Evolutionary conservation across 2,888 invertebrate genomes (phyloP), one percentile per base, ranked within the genome.

Genomic region (Eustalomyia histrio): DNA sequence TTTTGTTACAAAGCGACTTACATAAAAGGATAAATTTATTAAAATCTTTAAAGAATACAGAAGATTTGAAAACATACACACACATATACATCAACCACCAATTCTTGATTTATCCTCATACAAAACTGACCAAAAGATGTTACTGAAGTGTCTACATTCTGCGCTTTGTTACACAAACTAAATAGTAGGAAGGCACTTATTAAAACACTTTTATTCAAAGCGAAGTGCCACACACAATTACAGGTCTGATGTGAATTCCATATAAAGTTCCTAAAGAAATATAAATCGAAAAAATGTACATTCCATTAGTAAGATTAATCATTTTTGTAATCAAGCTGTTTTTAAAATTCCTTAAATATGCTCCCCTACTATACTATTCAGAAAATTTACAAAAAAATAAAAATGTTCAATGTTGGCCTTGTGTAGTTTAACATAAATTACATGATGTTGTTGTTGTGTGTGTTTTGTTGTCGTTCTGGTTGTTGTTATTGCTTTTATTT

Each of bases 21-120:
- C 57, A 71, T 74, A 74, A 81, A 81, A 78, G 81, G 74, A 81
- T 78, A 74, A 71, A 78, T 81, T 75, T 81, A 75, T 81, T 68
- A 74, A n/a, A 78, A 67, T 67, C 43, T 64, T 60, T 29, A 55
- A 65, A 64, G 57, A 33, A 14, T 35, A 60, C 33, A n/a, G 18
- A 18, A 53, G 24, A 16, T 9, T 1, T 1, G 17, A 14, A 16
- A n/a, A 52, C 16, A 52, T 12, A 33, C 47, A 17, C 57, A 69
- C 64, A 67, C 17, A 53, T 8, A 47, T n/a, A n/a, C n/a, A n/a
- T n/a, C 33, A 16, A 68, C 50, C 35, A 68, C 10, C 14, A 9
- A n/a, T 52, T 17, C 58, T 3, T 1, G 24, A 24, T 47, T n/a
- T 43, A 55, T 39, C 55, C 53, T 4, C 1, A 24, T 18, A 24